phyloP scores from a whole-genome alignment of 2,888 invertebrate species.

The Agrochola litura region DNA sequence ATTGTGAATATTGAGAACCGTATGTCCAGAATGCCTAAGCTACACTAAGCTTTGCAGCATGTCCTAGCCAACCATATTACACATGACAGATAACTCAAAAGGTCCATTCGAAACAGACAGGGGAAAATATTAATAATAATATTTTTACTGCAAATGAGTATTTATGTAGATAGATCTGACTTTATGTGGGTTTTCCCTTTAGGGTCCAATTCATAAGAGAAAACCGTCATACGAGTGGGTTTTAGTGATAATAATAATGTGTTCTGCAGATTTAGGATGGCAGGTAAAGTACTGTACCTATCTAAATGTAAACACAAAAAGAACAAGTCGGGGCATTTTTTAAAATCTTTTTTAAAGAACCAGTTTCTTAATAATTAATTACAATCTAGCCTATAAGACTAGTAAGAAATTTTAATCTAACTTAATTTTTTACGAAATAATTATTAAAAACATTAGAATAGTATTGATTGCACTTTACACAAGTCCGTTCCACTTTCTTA shows the following conservation, averaged over 20 bases:
- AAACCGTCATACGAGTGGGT: background rate
- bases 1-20: constrained; percentile 52
- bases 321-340: background rate
- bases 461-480: too few relatives aligned
- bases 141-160: background rate
- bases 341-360: too few relatives aligned
- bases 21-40: constrained; percentile 51
- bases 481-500: too few relatives aligned
- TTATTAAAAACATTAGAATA: too few relatives aligned
- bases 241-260: background rate
- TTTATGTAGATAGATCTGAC: background rate
- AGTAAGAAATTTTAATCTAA: too few relatives aligned
- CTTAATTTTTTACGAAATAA: too few relatives aligned
- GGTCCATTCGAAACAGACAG: background rate
- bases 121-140: background rate
- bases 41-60: constrained; percentile 60
- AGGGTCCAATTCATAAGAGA: background rate
- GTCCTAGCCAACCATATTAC: constrained; percentile 29
- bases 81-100: constrained; percentile 42
- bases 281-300: background rate
- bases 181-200: background rate
- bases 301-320: background rate
- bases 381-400: too few relatives aligned
- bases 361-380: too few relatives aligned
- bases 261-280: background rate